Conservation (phyloP, 2,888 invertebrate genomes). For the Phyllotreta cruciferae region DNA sequence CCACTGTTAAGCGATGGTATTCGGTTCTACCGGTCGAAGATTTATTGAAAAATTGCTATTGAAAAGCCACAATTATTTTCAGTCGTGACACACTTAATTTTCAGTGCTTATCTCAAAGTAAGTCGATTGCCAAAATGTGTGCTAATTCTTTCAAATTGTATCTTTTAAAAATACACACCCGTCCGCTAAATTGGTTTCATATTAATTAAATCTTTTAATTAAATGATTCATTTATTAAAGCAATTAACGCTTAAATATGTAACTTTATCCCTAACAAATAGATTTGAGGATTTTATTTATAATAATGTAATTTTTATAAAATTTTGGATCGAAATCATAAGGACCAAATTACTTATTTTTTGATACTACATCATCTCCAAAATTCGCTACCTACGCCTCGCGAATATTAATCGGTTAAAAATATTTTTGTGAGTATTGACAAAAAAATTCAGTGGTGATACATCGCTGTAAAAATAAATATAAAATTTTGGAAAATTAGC, state of each 20-base stretch:
- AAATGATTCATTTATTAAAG: background rate
- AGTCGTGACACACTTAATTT: slow-evolving; percentile 18
- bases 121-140: slow-evolving; percentile 18
- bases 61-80: slow-evolving; percentile 23
- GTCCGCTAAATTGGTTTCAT: background rate
- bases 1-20: slow-evolving; percentile 21
- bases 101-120: slow-evolving; percentile 19
- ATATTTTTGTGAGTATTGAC: slow-evolving; percentile 1
- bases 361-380: background rate
- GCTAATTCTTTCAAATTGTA: background rate
- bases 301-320: too few relatives aligned
- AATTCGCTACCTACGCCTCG: slow-evolving; percentile 6
- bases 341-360: background rate
- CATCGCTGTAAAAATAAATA: too few relatives aligned
- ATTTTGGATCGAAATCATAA: too few relatives aligned
- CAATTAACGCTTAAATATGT: background rate
- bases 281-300: background rate
- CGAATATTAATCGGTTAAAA: slow-evolving; percentile 10
- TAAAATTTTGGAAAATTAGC: too few relatives aligned
- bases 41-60: slow-evolving; percentile 12
- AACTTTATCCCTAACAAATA: slow-evolving; percentile 1
- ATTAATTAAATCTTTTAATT: slow-evolving; percentile 8
- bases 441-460: slow-evolving; percentile 20
- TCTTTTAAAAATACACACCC: background rate
- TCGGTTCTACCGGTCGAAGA: slow-evolving; percentile 14